Evolutionary conservation across 2,113 vertebrate species (phyloP).

Genomic region (Ptychochromis oligacanthus): DNA sequence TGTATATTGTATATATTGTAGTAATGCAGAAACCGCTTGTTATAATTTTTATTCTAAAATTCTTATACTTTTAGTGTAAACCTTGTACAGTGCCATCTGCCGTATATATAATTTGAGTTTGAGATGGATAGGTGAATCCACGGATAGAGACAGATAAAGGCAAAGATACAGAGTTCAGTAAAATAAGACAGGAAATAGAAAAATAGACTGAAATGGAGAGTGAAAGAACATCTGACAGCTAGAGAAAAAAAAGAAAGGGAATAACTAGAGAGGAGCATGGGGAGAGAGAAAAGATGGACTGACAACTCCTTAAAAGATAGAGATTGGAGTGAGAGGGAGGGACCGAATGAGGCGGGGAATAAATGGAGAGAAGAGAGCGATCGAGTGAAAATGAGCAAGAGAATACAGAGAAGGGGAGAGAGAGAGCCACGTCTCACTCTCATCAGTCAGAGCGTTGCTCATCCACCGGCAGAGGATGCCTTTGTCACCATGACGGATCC

Average conservation of each 20-base stretch:
- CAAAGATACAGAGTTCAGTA: conserved; percentile 19
- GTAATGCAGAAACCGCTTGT: not conserved
- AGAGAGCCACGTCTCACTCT: conserved; percentile 63
- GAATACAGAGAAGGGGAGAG: conserved; percentile 34
- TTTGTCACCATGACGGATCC: conserved; percentile 74
- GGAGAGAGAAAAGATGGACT: conserved; percentile 14
- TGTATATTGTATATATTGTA: not conserved
- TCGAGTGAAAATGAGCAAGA: conserved; percentile 49
- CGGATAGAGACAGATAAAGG: conserved; percentile 17
- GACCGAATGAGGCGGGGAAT: conserved; percentile 53
- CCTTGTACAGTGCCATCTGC: not conserved
- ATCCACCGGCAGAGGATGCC: conserved; percentile 68
- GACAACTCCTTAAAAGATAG: conserved; percentile 51
- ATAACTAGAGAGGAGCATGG: conserved; percentile 38
- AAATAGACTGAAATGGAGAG: conserved; percentile 50
- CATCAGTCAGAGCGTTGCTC: conserved; percentile 78
- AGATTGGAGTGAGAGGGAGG: conserved; percentile 47
- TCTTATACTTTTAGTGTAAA: not conserved
- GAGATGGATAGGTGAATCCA: not conserved
- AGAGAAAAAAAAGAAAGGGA: conserved; percentile 17
- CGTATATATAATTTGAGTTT: conserved; percentile 1
- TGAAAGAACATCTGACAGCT: conserved; percentile 46
- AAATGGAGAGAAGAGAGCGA: conserved; percentile 50
- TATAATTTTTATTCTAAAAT: not conserved
- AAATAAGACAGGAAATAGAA: conserved; percentile 46